A percentile compares a stretch with the other conserved stretches of the same genome.
These are phyloP conservation scores for Crax fasciolata DNA, from an alignment of 2,797 vertebrate genomes.

Conservation along the genomic window DNA sequence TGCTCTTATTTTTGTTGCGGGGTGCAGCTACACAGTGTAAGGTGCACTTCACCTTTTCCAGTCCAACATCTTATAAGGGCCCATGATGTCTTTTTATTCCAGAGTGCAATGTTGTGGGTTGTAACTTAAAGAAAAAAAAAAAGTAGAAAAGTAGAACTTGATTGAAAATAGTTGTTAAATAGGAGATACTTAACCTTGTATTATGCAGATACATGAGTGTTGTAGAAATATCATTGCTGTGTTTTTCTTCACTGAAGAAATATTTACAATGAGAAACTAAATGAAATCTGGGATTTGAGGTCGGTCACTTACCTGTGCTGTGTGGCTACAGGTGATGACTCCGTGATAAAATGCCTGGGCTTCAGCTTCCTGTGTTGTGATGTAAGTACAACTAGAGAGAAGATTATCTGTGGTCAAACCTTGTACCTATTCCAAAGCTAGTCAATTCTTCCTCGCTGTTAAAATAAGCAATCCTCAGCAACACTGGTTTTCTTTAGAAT, in stretches of 20 bases:
- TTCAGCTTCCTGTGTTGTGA: neutral
- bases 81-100: neutral
- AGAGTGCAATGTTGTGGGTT: neutral
- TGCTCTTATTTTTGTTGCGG: neutral
- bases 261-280: neutral
- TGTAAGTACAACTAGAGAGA: neutral
- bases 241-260: neutral
- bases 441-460: neutral
- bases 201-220: neutral
- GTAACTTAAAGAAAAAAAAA: no score
- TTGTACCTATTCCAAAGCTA: constrained; percentile 4
- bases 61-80: neutral
- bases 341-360: neutral
- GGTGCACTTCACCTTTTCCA: neutral
- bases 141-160: neutral
- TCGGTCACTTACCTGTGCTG: accelerated
- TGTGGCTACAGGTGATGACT: neutral
- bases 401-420: neutral
- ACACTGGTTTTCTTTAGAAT: neutral
- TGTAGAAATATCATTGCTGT: neutral
- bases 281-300: neutral
- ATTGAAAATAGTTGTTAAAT: neutral
- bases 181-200: neutral
- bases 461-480: neutral
- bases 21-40: neutral